phyloP scores from a whole-genome alignment of 2,113 vertebrate genomes.

The Oreochromis spilurus region DNA sequence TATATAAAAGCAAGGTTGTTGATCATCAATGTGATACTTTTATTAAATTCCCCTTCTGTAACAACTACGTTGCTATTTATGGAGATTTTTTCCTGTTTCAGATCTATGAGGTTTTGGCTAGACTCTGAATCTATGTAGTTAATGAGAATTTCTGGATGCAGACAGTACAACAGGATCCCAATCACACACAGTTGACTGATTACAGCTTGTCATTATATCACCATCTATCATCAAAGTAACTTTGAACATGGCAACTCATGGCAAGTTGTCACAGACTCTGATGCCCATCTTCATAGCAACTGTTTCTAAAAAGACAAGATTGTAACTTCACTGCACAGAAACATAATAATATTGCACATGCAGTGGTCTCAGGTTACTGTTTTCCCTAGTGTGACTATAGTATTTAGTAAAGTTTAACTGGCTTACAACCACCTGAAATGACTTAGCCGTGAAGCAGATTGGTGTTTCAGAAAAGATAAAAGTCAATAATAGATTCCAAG shows the following conservation, averaged over 20 bases:
- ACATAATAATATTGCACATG: neutral
- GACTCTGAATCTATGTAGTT: neutral
- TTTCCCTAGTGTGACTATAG: neutral
- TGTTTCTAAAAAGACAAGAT: neutral
- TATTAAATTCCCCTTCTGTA: neutral
- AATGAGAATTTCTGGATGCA: neutral
- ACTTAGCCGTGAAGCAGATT: neutral
- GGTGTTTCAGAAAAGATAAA: neutral
- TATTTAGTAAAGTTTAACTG: neutral
- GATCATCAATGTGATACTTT: neutral
- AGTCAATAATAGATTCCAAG: neutral
- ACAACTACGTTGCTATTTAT: neutral
- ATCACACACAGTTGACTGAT: neutral
- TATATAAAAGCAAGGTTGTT: neutral
- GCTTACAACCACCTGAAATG: neutral
- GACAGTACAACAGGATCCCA: neutral
- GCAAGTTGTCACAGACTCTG: neutral
- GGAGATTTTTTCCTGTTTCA: neutral
- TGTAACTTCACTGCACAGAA: rapidly evolving
- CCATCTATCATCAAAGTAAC: neutral
- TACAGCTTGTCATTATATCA: neutral
- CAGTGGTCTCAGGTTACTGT: rapidly evolving
- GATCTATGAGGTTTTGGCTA: neutral
- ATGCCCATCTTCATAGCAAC: neutral
- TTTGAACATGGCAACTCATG: neutral